Percentiles rank a stretch among this genome's conserved stretches.
Evolutionary conservation across 2,888 invertebrate species (phyloP).

Genomic region (Electrophaes corylata): DNA sequence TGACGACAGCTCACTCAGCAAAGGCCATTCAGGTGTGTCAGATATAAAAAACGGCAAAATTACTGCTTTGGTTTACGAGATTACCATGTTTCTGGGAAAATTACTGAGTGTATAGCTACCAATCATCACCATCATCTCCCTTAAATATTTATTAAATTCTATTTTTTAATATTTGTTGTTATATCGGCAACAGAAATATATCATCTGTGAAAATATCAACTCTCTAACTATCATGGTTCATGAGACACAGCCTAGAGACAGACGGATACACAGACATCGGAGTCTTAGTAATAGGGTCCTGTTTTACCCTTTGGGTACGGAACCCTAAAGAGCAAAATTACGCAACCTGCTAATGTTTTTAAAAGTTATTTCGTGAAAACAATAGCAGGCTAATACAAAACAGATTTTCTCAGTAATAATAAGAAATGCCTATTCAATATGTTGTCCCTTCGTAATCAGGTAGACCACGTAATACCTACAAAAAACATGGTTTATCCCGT

Average conservation of each 20-base stretch:
- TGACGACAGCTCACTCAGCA: slow-evolving; percentile 15
- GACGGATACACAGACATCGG: no score
- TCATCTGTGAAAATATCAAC: no score
- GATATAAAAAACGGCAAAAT: slow-evolving; percentile 18
- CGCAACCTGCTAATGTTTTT: no score
- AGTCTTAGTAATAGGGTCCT: no score
- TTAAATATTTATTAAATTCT: no score
- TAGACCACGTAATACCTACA: slow-evolving; percentile 22
- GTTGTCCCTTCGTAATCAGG: slow-evolving; percentile 24
- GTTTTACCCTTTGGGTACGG: no score
- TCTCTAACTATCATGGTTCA: no score
- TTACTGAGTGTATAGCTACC: slow-evolving; percentile 13
- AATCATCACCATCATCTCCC: no score
- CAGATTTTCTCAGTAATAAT: slow-evolving; percentile 3
- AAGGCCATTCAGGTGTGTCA: slow-evolving; percentile 32
- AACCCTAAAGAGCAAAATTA: no score
- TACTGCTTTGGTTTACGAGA: neutral
- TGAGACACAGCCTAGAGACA: no score
- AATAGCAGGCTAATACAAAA: slow-evolving; percentile 13
- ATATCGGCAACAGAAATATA: no score
- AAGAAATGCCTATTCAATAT: slow-evolving; percentile 21
- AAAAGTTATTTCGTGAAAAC: neutral
- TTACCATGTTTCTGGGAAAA: slow-evolving; percentile 8
- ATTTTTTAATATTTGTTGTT: no score
- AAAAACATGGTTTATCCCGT: slow-evolving; percentile 29